Conservation (phyloP, 2,797 vertebrate species). For the Ctenochaetus hawaiiensis region DNA sequence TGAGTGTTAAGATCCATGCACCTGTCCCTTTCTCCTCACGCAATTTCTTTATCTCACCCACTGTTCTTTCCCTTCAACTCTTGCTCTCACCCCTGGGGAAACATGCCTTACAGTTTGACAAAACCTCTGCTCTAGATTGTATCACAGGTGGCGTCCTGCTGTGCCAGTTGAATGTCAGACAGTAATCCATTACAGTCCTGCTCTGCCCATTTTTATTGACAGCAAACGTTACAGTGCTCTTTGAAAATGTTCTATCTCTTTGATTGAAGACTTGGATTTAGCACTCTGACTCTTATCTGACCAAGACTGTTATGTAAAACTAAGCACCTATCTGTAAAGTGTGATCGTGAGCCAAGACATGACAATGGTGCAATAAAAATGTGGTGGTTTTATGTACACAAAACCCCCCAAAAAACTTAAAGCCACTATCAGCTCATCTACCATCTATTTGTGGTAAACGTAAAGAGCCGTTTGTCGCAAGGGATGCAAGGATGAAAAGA, state of each 20-base stretch:
- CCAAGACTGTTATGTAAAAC: neutral
- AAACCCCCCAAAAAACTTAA: neutral
- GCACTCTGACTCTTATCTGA: constrained; percentile 2
- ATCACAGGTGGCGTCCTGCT: neutral
- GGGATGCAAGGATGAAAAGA: constrained; percentile 43
- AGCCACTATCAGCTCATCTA: neutral
- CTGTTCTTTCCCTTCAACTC: neutral
- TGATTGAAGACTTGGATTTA: constrained; percentile 22
- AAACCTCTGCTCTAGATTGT: constrained; percentile 4
- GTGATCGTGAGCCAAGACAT: constrained; percentile 1
- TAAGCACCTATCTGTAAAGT: constrained; percentile 17
- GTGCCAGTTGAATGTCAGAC: neutral
- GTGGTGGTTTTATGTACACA: neutral
- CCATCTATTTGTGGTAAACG: constrained; percentile 5
- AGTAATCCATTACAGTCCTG: neutral
- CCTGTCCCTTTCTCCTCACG: neutral
- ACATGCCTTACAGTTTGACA: neutral
- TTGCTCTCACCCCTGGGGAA: neutral
- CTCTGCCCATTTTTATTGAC: constrained; percentile 19
- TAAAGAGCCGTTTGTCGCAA: constrained; percentile 4
- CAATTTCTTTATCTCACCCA: neutral
- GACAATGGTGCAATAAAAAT: neutral
- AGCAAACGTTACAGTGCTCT: constrained; percentile 29
- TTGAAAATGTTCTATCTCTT: constrained; percentile 16
- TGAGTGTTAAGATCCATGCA: neutral